phyloP scores from a whole-genome alignment of 2,888 invertebrate genomes.

The Conops quadrifasciatus region DNA sequence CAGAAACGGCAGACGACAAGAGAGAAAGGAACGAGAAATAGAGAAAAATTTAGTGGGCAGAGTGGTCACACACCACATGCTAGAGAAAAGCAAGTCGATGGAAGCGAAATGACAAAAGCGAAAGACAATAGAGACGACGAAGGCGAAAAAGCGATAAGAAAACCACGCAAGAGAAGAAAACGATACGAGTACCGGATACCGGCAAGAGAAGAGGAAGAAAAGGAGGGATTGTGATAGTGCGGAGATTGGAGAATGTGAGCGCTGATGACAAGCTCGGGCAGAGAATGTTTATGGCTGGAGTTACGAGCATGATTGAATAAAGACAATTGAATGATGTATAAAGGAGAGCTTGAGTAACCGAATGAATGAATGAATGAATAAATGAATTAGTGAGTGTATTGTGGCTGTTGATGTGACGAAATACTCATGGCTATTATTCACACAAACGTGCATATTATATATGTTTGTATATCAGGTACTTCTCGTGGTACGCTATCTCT shows the following conservation, averaged over 20 bases:
- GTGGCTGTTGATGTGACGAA: constrained; percentile 6
- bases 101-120: background rate
- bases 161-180: background rate
- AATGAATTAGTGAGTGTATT: constrained; percentile 21
- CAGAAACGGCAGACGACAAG: background rate
- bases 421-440: background rate
- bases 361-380: constrained; percentile 28
- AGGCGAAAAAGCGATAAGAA: background rate
- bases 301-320: background rate
- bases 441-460: background rate
- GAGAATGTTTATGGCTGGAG: background rate
- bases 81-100: background rate
- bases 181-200: background rate
- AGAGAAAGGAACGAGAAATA: background rate
- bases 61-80: background rate
- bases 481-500: background rate
- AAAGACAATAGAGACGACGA: background rate
- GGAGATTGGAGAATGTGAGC: background rate
- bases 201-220: background rate
- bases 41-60: background rate
- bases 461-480: constrained; percentile 10
- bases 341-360: background rate
- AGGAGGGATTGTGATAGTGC: no score
- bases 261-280: constrained; percentile 8
- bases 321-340: background rate